Evolutionary conservation across 2,888 invertebrate genomes (phyloP).

Genomic region (Cosmorhoe ocellata): DNA sequence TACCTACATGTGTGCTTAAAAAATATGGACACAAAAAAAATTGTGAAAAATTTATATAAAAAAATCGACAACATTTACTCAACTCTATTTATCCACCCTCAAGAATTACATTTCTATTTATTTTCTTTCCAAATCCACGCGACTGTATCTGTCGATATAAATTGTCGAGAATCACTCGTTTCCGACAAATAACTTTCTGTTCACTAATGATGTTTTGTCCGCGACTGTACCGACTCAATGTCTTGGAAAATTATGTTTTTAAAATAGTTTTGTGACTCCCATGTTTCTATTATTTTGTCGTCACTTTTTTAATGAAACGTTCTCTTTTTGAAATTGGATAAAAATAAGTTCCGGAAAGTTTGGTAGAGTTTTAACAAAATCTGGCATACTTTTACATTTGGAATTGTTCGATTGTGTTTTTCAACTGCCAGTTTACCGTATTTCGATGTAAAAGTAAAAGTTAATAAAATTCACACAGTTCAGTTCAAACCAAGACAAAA

Average conservation of each 20-base stretch:
- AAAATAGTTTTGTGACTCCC: slow-evolving; percentile 35
- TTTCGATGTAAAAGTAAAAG: slow-evolving; percentile 1
- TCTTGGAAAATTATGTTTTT: slow-evolving; percentile 39
- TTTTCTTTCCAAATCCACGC: slow-evolving; percentile 65
- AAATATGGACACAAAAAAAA: too few relatives aligned
- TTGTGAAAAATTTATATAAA: neutral
- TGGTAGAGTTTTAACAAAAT: too few relatives aligned
- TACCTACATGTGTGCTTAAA: too few relatives aligned
- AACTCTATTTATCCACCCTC: slow-evolving; percentile 16
- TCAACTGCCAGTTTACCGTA: neutral
- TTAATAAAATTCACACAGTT: slow-evolving; percentile 21
- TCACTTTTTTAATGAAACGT: slow-evolving; percentile 28
- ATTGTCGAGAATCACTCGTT: slow-evolving; percentile 59
- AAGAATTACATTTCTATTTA: slow-evolving; percentile 42
- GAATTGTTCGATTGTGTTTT: neutral
- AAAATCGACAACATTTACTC: slow-evolving; percentile 1
- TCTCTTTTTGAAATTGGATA: slow-evolving; percentile 6
- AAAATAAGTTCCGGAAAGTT: neutral
- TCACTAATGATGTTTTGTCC: slow-evolving; percentile 70
- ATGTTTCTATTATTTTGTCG: slow-evolving; percentile 31
- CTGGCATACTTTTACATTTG: too few relatives aligned
- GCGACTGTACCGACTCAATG: slow-evolving; percentile 44
- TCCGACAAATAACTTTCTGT: slow-evolving; percentile 63
- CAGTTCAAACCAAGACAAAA: slow-evolving; percentile 41
- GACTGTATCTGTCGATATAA: slow-evolving; percentile 65